Evolutionary conservation across 2,113 vertebrate genomes (phyloP).

Genomic region (Malurus cyaneus): DNA sequence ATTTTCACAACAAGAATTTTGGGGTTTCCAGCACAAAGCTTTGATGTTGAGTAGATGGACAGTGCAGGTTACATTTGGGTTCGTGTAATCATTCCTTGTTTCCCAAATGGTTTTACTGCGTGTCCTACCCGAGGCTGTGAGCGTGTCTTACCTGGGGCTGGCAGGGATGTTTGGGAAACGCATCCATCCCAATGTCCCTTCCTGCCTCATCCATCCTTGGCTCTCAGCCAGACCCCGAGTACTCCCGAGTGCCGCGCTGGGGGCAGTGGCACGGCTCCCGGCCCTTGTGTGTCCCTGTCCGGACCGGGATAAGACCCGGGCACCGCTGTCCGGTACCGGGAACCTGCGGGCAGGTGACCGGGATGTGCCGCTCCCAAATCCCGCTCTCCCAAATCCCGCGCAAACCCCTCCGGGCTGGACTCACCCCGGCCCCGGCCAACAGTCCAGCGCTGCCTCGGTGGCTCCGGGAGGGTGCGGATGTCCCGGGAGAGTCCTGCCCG

Average conservation of each 20-base stretch:
- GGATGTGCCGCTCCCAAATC: not conserved
- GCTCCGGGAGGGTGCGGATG: not conserved
- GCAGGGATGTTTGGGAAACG: accelerated
- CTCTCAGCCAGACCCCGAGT: not conserved
- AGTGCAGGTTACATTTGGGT: not conserved
- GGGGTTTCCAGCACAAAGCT: not conserved
- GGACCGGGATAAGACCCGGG: not conserved
- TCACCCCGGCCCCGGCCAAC: not conserved
- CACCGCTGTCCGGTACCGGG: not conserved
- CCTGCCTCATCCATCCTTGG: not conserved
- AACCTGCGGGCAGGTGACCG: not conserved
- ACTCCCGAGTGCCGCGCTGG: not conserved
- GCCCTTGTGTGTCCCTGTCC: accelerated
- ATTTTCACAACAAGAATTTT: not conserved
- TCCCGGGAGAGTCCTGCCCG: not conserved
- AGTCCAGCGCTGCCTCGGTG: not conserved
- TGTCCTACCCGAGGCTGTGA: not conserved
- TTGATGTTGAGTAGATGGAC: not conserved
- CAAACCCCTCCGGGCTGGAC: not conserved
- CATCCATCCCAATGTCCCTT: not conserved
- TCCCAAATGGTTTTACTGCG: not conserved
- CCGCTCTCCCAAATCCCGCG: not conserved
- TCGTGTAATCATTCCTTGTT: accelerated
- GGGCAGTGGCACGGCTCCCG: not conserved
- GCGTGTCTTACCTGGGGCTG: not conserved